Conservation (phyloP, 2,113 vertebrate genomes). For the Arizona elegans region DNA sequence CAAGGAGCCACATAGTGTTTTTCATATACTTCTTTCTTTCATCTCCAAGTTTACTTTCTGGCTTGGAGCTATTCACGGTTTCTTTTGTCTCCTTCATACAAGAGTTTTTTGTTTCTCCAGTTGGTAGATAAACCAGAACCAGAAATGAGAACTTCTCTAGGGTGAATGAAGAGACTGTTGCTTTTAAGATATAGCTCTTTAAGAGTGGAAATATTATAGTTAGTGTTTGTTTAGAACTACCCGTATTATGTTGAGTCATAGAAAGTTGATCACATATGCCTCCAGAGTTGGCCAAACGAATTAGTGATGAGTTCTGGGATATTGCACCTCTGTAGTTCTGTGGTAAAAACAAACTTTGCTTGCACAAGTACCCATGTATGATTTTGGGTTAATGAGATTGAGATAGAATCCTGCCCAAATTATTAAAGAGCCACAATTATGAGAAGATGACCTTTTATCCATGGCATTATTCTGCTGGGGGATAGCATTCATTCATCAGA, state of each 20-base stretch:
- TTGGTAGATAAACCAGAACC: constrained; percentile 13
- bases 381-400: background rate
- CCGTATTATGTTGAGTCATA: constrained; percentile 22
- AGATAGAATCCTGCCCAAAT: background rate
- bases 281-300: constrained; percentile 24
- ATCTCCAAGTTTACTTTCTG: constrained; percentile 20
- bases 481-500: background rate
- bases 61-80: constrained; percentile 8
- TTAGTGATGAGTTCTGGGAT: constrained; percentile 33
- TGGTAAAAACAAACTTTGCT: background rate
- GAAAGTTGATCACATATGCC: constrained; percentile 22
- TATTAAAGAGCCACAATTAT: background rate
- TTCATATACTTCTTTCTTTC: constrained; percentile 5
- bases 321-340: background rate
- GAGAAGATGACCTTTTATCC: background rate
- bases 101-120: constrained; percentile 26
- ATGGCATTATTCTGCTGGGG: background rate
- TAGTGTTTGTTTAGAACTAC: constrained; percentile 30
- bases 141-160: background rate
- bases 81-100: background rate
- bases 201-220: constrained; percentile 24
- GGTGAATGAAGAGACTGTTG: background rate
- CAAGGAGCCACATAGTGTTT: background rate
- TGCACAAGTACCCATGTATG: background rate
- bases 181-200: background rate